Evolutionary conservation across 2,888 invertebrate species (phyloP).

Genomic region (Gerris lacustris): DNA sequence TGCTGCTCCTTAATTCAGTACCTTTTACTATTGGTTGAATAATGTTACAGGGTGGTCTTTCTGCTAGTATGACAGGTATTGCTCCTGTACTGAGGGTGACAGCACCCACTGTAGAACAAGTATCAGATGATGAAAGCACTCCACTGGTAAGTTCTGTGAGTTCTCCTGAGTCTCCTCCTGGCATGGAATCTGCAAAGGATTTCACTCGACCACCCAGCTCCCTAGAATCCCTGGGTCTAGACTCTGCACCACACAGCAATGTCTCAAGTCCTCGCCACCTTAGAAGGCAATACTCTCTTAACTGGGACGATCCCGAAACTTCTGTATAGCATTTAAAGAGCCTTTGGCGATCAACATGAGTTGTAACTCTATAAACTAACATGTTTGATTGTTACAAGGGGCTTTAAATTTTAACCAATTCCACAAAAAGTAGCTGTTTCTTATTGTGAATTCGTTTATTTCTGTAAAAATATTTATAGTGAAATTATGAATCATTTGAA

Average conservation of each 20-base stretch:
- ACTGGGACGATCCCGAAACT: neutral
- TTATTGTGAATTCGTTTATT: no score
- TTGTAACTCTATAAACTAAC: no score
- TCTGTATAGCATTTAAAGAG: neutral
- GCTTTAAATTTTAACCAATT: no score
- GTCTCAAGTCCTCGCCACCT: neutral
- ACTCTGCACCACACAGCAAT: neutral
- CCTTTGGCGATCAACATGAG: no score
- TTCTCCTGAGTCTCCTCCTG: neutral
- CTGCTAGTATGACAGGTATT: neutral
- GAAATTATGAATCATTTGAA: no score
- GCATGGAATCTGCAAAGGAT: neutral
- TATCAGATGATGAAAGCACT: neutral
- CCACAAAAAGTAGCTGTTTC: no score
- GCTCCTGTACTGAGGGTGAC: neutral
- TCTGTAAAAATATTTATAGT: no score
- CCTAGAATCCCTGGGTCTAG: neutral
- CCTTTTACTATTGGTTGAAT: no score
- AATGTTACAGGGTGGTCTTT: neutral
- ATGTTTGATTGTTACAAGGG: no score
- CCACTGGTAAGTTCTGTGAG: neutral
- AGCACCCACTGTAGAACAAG: neutral
- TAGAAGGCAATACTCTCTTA: neutral
- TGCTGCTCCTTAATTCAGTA: no score
- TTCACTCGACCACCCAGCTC: constrained; percentile 1